Percentiles rank a stretch among this genome's conserved stretches.
Evolutionary conservation across 2,797 vertebrate species (phyloP).

Genomic region (Masticophis lateralis): DNA sequence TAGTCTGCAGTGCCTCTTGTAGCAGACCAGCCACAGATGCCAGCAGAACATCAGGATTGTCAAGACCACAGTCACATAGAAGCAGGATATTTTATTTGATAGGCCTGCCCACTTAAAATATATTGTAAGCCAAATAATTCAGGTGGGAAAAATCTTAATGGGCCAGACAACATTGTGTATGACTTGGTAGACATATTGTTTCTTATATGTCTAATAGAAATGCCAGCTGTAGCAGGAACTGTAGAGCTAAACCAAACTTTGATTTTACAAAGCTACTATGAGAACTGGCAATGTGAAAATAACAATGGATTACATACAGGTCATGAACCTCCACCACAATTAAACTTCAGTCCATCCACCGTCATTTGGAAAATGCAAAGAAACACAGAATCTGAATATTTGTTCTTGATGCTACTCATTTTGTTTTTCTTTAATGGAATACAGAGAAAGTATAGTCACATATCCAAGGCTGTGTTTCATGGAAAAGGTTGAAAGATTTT

Average conservation of each 20-base stretch:
- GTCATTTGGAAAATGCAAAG: background rate
- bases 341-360: background rate
- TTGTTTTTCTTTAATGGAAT: conserved; percentile 44
- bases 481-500: background rate
- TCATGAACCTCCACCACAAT: background rate
- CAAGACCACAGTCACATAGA: background rate
- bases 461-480: background rate
- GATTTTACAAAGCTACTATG: background rate
- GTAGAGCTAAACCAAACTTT: background rate
- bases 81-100: background rate
- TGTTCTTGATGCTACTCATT: background rate
- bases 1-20: background rate
- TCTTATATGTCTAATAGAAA: background rate
- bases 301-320: background rate
- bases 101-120: background rate
- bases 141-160: background rate
- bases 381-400: background rate
- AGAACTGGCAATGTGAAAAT: background rate
- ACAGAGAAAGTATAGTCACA: background rate
- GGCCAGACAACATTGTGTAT: background rate
- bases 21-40: background rate
- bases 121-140: background rate
- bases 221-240: background rate
- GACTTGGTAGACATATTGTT: background rate
- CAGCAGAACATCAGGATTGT: background rate